Evolutionary conservation across 2,888 invertebrate genomes (phyloP).

Genomic region (Papilio gigon): DNA sequence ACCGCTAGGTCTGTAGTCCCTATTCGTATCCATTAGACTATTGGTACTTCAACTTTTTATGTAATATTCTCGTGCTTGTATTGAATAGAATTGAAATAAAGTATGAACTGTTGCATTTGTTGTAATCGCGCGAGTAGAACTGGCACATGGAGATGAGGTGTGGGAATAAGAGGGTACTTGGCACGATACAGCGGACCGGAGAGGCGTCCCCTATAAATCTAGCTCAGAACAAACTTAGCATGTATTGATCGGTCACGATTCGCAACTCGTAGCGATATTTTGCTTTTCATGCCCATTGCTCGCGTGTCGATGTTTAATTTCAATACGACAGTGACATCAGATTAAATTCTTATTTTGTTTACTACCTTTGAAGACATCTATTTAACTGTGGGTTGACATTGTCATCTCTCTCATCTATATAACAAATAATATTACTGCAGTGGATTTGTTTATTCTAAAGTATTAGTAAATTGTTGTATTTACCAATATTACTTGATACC

Average conservation of each 20-base stretch:
- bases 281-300: slow-evolving; percentile 14
- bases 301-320: not conserved
- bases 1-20: too few species aligned
- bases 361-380: not conserved
- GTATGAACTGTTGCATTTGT: not conserved
- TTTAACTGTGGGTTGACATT: too few species aligned
- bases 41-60: not conserved
- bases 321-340: not conserved
- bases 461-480: too few species aligned
- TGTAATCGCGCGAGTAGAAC: slow-evolving; percentile 9
- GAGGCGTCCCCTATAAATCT: slow-evolving; percentile 17
- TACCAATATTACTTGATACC: too few species aligned
- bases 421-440: too few species aligned
- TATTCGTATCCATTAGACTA: not conserved
- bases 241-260: slow-evolving; percentile 19
- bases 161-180: slow-evolving; percentile 29
- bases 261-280: slow-evolving; percentile 1
- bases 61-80: not conserved
- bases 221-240: slow-evolving; percentile 25
- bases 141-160: slow-evolving; percentile 23
- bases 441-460: too few species aligned
- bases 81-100: not conserved
- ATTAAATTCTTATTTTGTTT: not conserved
- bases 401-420: too few species aligned
- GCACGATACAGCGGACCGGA: slow-evolving; percentile 18